Base-by-base conservation (phyloP, 53 echinoderm and acorn worm genomes). In the Stichopus horrens region DNA sequence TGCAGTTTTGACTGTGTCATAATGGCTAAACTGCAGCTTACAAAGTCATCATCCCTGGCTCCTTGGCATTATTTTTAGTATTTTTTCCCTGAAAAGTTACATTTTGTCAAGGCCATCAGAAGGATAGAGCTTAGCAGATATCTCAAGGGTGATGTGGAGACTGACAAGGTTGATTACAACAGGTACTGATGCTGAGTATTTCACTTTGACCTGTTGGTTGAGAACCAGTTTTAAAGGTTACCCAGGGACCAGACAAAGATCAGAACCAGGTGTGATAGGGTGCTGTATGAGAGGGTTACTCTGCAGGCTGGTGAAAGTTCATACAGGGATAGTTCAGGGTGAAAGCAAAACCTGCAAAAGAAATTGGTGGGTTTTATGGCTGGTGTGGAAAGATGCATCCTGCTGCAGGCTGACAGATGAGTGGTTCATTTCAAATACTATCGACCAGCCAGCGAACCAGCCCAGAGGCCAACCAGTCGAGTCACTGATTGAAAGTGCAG, bases 371-470 rank as follows among this genome's bases (percentile, higher is more conserved):
- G 56, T 81, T 81, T 81, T 81, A 81, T 81, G 81, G 81, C 21
- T 56, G 56, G 56, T 57, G 81, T 81, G 57, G 81, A 81, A 81
- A 81, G 81, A 81, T 81, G 81, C 58, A 81, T 81, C 81, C 81
- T 81, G 81, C 57, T 55, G 10, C 56, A 11, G 53, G 21, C 16
- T 81, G 81, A 81, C 81, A 81, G 81, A 81, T 58, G 58, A 58
- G 81, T 58, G 81, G 81, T 81, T 81, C 56, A 37, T 52, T 75
- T 66, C 67, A 11, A 14, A 37, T 37, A 37, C 37, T 37, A 37
- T 37, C 37, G 37, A 37, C 37, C 37, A 37, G 37, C 71, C 71
- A 16, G 18, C 71, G 18, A 18, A 71, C 11, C 59, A 59, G 59
- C 18, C n/a, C 37, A 18, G 19, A 71, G 18, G 71, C n/a, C 19